These are phyloP conservation scores for Hirtodrosophila alboralis DNA, from an alignment of 2,888 invertebrate species.

Conservation along the genomic window DNA sequence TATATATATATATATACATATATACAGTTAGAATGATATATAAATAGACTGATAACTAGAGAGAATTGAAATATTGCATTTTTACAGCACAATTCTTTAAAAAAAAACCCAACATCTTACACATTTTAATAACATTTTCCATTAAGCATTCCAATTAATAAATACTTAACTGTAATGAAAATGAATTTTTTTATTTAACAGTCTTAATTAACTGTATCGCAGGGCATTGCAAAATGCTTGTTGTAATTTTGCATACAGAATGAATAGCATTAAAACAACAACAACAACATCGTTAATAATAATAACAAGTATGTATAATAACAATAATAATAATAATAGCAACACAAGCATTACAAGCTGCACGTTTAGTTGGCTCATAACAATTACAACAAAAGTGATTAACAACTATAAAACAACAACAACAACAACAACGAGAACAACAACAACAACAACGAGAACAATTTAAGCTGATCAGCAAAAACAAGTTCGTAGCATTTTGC, in stretches of 20 bases:
- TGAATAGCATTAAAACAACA: constrained; percentile 23
- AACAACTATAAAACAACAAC: constrained; percentile 51
- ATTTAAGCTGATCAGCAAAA: constrained; percentile 38
- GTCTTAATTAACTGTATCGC: constrained; percentile 23
- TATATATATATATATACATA: too few relatives aligned
- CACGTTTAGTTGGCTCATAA: constrained; percentile 64
- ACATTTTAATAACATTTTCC: too few relatives aligned
- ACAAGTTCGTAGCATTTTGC: constrained; percentile 51
- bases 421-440: constrained; percentile 23
- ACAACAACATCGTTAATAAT: constrained; percentile 12
- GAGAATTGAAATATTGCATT: too few relatives aligned
- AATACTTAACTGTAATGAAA: constrained; percentile 6
- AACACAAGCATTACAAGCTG: constrained; percentile 26
- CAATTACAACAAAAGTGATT: constrained; percentile 65
- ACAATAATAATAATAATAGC: constrained; percentile 12
- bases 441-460: constrained; percentile 14
- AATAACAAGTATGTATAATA: constrained; percentile 11
- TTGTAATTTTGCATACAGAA: constrained; percentile 34
- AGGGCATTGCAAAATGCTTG: constrained; percentile 21
- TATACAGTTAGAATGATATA: too few relatives aligned
- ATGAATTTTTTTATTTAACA: not conserved
- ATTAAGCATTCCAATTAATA: not conserved
- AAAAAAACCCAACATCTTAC: too few relatives aligned
- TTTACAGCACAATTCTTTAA: too few relatives aligned
- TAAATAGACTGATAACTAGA: too few relatives aligned